Evolutionary conservation across 2,888 invertebrate species (phyloP), one percentile per base, ranked within the genome.

Genomic region (Hypena proboscidalis): DNA sequence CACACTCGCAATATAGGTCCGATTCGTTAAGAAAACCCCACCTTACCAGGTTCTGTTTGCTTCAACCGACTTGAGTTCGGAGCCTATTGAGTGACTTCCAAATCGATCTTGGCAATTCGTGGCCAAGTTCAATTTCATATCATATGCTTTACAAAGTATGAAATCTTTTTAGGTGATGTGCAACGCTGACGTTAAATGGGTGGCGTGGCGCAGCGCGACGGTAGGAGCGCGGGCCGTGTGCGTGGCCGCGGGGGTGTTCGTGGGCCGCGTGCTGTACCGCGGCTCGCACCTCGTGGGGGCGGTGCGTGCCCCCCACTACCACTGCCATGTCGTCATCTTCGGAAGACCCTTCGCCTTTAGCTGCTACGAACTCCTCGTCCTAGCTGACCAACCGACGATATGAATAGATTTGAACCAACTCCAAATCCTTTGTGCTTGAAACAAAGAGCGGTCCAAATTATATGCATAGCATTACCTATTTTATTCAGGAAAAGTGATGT

Each of bases 311-410:
- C 83, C 83, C 1, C 38, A 58, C 34, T 74, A 68, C 60, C 75
- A 82, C 47, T 89, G 89, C 55, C 83, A 87, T 57, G 82, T 90
- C 27, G 69, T 85, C 52, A 83, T 89, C 49, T 83, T 78, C 57
- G 80, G 77, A 5, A 66, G 86, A 0, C 83, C 85, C 1, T 84
- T 86, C 59, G 83, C 85, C n/a, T 89, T 89, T 66, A 85, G 80
- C 62, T 84, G 84, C 64, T 90, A 81, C 46, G 89, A 89, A 31
- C 66, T 89, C 1, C 69, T 90, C 3, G 78, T 87, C 1, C 62
- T 84, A 8, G 48, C 70, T 0, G 42, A 26, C 2, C 33, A 58
- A 4, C 21, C 25, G 21, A n/a, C 4, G 15, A n/a, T 31, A 0
- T 43, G 26, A 43, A 22, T 8, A 0, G 8, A 25, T 7, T 31